These are phyloP conservation scores for Drosophila repletoides DNA, from an alignment of 1,140 invertebrate species.

Conservation along the genomic window DNA sequence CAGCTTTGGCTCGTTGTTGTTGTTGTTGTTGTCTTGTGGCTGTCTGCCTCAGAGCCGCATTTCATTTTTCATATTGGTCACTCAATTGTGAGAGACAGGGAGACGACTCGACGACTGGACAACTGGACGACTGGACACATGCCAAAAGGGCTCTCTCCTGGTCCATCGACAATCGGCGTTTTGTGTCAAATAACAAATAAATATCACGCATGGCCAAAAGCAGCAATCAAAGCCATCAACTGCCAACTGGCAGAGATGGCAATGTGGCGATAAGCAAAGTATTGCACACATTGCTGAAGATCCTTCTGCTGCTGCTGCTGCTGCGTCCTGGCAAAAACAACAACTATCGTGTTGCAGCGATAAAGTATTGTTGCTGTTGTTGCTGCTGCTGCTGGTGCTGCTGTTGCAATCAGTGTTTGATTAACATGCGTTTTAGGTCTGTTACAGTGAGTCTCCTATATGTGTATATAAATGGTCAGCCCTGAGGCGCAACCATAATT, in stretches of 20 bases:
- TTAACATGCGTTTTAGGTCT: slow-evolving; percentile 66
- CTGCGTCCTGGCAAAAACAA: slow-evolving; percentile 38
- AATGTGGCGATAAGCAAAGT: slow-evolving; percentile 56
- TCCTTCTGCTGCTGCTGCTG: slow-evolving; percentile 25
- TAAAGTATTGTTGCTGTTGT: slow-evolving; percentile 57
- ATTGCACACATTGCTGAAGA: slow-evolving; percentile 45
- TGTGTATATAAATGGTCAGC: slow-evolving; percentile 45
- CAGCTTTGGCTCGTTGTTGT: slow-evolving; percentile 26
- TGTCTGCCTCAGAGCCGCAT: slow-evolving; percentile 13
- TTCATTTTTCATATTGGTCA: slow-evolving; percentile 79
- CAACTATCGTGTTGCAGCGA: slow-evolving; percentile 42
- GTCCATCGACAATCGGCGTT: slow-evolving; percentile 53
- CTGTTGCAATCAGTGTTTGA: slow-evolving; percentile 64
- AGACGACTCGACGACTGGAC: slow-evolving; percentile 24
- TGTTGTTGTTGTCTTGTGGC: slow-evolving; percentile 6
- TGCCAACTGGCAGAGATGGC: slow-evolving; percentile 61
- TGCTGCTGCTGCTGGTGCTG: slow-evolving; percentile 18
- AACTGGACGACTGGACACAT: slow-evolving; percentile 49
- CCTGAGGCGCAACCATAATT: slow-evolving; percentile 74
- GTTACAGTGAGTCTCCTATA: slow-evolving; percentile 36
- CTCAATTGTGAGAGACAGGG: slow-evolving; percentile 59
- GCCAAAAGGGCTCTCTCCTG: slow-evolving; percentile 51
- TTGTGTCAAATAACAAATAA: slow-evolving; percentile 81
- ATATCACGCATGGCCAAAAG: slow-evolving; percentile 80
- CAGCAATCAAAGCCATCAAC: slow-evolving; percentile 76